A percentile compares a stretch with the other conserved stretches of the same genome.
These are phyloP conservation scores for Troglohyphantes excavatus DNA, from an alignment of 2,888 invertebrate species.

Conservation along the genomic window DNA sequence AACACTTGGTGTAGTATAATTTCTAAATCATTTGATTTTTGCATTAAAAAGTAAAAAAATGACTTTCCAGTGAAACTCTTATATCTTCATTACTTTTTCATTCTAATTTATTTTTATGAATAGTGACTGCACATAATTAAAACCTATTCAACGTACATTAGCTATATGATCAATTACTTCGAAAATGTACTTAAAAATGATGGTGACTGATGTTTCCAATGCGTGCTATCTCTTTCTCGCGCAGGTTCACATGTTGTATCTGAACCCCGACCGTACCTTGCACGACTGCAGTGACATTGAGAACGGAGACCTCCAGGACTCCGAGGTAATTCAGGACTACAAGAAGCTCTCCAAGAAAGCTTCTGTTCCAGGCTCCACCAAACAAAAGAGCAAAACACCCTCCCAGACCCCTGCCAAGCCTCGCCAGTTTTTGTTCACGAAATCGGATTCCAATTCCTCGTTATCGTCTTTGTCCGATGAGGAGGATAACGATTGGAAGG, in stretches of 20 bases:
- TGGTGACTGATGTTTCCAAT: too few species aligned
- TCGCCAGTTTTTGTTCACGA: constrained; percentile 86
- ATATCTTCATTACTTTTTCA: too few species aligned
- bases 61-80: too few species aligned
- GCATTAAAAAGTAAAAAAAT: too few species aligned
- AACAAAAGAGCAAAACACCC: constrained; percentile 70
- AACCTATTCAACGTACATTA: too few species aligned
- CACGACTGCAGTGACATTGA: constrained; percentile 91
- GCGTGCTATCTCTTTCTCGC: too few species aligned
- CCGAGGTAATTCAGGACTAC: constrained; percentile 90
- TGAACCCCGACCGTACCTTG: constrained; percentile 89
- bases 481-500: constrained; percentile 85
- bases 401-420: constrained; percentile 86
- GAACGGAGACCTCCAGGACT: constrained; percentile 86
- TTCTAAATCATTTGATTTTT: too few species aligned
- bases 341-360: constrained; percentile 83
- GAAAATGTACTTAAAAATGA: too few species aligned
- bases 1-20: too few species aligned
- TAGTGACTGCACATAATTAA: too few species aligned
- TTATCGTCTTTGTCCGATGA: constrained; percentile 82
- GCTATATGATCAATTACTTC: too few species aligned
- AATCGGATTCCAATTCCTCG: constrained; percentile 81
- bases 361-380: constrained; percentile 68
- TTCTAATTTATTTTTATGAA: too few species aligned
- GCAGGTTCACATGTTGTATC: constrained; percentile 88